phyloP scores from a whole-genome alignment of 2,888 invertebrate genomes.

The Eristalis pertinax region DNA sequence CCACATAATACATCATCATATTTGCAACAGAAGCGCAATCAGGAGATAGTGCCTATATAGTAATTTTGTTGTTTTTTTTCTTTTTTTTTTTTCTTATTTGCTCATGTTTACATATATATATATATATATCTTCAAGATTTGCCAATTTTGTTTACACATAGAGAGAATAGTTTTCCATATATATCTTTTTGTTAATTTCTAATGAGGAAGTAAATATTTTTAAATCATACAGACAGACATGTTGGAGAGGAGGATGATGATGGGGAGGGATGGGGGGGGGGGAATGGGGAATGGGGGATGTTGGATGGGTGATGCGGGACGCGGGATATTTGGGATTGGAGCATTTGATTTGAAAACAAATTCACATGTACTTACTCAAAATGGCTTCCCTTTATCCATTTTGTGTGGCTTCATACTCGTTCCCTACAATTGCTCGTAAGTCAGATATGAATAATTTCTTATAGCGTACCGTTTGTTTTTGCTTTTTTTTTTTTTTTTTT shows the following conservation, averaged over 20 bases:
- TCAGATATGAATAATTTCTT: conserved; percentile 60
- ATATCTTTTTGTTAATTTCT: background rate
- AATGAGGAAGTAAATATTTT: conserved; percentile 4
- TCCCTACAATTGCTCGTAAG: background rate
- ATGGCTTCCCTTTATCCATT: background rate
- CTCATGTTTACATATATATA: background rate
- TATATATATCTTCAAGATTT: conserved; percentile 1
- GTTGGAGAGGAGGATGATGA: background rate
- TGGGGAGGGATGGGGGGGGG: background rate
- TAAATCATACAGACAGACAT: conserved; percentile 17
- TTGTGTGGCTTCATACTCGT: conserved; percentile 28
- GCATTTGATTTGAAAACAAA: conserved; percentile 7
- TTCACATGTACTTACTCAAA: conserved; percentile 19
- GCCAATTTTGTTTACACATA: conserved; percentile 27
- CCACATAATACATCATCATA: conserved; percentile 47
- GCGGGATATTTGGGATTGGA: background rate
- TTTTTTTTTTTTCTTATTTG: background rate
- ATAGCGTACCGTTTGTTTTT: conserved; percentile 4
- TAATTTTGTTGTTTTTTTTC: conserved; percentile 15
- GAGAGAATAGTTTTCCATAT: conserved; percentile 7
- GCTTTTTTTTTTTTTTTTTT: too few relatives aligned
- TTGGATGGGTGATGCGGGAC: too few relatives aligned
- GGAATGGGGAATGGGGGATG: background rate
- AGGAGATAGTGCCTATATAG: conserved; percentile 39
- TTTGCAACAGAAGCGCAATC: conserved; percentile 62